Percentiles rank a stretch among this genome's conserved stretches.
Evolutionary conservation across 2,797 vertebrate genomes (phyloP).

Genomic region (Erethizon dorsatum): DNA sequence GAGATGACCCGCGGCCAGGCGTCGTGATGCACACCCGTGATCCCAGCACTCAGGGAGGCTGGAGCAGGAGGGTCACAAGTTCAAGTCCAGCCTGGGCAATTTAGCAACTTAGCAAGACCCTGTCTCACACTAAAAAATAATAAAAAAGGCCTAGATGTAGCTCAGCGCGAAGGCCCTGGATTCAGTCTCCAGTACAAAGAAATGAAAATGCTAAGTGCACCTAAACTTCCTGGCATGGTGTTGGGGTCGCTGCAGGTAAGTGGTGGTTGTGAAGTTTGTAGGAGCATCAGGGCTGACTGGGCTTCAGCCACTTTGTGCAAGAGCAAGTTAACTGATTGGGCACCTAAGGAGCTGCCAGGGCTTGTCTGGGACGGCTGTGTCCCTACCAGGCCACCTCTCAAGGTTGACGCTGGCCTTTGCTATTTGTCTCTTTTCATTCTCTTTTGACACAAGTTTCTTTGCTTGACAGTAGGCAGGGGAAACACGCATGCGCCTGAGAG

Average conservation of each 20-base stretch:
- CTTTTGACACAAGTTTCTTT: slow-evolving; percentile 13
- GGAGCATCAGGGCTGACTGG: neutral
- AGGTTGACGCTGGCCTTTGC: neutral
- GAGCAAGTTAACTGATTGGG: neutral
- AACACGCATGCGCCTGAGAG: neutral
- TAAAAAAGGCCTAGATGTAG: too few species aligned
- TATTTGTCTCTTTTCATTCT: neutral
- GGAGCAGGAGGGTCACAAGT: neutral
- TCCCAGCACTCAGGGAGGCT: neutral
- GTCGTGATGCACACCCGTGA: neutral
- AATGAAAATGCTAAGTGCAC: neutral
- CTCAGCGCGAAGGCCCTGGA: neutral
- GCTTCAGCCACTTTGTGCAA: neutral
- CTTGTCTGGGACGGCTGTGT: neutral
- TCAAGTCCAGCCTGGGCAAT: neutral
- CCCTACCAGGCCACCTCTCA: neutral
- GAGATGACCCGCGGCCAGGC: neutral
- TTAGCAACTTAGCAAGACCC: neutral
- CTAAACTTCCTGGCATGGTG: rapidly evolving
- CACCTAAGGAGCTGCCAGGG: neutral
- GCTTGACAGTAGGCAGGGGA: neutral
- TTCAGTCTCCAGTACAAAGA: neutral
- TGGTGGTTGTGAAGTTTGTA: rapidly evolving
- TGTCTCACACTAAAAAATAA: neutral
- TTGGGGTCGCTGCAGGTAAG: neutral